phyloP scores from a whole-genome alignment of 2,797 vertebrate genomes.

The Furcifer pardalis region DNA sequence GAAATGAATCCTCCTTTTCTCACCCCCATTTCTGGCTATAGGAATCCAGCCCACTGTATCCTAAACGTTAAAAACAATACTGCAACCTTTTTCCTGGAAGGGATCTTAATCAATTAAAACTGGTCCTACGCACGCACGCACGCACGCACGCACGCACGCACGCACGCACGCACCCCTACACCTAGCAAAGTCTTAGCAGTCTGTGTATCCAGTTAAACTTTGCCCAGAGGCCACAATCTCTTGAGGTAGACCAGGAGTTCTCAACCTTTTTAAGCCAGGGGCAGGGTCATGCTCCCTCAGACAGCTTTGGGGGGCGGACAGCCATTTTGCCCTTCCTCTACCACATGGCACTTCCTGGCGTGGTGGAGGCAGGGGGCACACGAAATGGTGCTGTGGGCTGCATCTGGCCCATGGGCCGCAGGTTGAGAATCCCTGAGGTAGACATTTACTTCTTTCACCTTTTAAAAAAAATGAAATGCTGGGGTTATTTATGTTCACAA shows the following conservation, averaged over 20 bases:
- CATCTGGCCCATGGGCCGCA: no score
- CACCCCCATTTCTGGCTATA: accelerated
- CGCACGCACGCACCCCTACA: slow-evolving; percentile 33
- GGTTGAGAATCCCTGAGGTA: no score
- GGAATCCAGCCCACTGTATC: not conserved
- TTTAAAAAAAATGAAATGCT: slow-evolving; percentile 24
- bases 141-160: slow-evolving; percentile 33
- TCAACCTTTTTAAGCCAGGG: no score
- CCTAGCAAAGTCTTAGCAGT: slow-evolving; percentile 11
- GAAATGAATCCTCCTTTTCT: not conserved
- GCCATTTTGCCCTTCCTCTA: no score
- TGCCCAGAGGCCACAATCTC: not conserved
- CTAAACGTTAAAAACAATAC: slow-evolving; percentile 5
- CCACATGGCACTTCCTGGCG: no score
- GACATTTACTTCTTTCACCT: slow-evolving; percentile 3
- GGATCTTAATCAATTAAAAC: slow-evolving; percentile 31
- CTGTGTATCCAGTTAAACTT: slow-evolving; percentile 29
- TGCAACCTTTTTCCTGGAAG: not conserved
- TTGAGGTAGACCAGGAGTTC: no score
- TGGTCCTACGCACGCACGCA: slow-evolving; percentile 27
- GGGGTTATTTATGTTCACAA: slow-evolving; percentile 24
- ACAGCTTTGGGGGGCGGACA: no score
- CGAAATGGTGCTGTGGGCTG: no score
- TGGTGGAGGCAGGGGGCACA: no score
- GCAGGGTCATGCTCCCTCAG: no score